phyloP scores from a whole-genome alignment of 2,797 vertebrate species.

The Typhlichthys eigenmanni region DNA sequence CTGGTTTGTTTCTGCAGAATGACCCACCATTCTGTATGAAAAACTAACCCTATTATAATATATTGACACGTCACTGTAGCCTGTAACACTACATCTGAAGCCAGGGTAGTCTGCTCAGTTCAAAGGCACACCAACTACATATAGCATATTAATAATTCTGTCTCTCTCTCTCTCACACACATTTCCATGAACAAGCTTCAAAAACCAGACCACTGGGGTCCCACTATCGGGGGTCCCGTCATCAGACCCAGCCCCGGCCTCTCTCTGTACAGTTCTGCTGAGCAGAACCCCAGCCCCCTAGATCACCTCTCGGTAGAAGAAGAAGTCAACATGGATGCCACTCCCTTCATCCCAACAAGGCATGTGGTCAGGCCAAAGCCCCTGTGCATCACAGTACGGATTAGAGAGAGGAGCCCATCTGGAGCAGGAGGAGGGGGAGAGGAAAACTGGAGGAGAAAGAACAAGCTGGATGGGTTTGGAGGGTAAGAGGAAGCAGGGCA shows the following conservation, averaged over 20 bases:
- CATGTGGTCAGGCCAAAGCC: constrained; percentile 56
- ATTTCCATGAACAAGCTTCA: not conserved
- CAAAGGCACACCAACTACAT: not conserved
- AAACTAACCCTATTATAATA: not conserved
- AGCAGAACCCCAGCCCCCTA: constrained; percentile 18
- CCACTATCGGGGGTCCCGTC: not conserved
- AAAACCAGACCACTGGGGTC: constrained; percentile 8
- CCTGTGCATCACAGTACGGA: constrained; percentile 39
- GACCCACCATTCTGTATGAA: not conserved
- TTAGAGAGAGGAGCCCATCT: constrained; percentile 55
- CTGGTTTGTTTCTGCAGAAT: too few species aligned
- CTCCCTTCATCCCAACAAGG: constrained; percentile 48
- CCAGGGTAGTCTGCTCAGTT: not conserved
- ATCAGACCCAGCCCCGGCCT: not conserved
- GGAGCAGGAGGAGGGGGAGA: constrained; percentile 34
- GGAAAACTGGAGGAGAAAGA: constrained; percentile 35
- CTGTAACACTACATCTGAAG: constrained; percentile 3
- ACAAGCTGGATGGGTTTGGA: constrained; percentile 23
- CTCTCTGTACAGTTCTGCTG: constrained; percentile 6
- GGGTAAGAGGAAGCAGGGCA: not conserved
- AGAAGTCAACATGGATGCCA: constrained; percentile 34
- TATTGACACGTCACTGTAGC: not conserved
- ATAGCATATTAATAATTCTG: constrained; percentile 5
- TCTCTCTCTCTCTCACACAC: too few species aligned
- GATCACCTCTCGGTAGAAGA: not conserved